phyloP scores from a whole-genome alignment of 2,888 invertebrate species.

The Antheraea yamamai region DNA sequence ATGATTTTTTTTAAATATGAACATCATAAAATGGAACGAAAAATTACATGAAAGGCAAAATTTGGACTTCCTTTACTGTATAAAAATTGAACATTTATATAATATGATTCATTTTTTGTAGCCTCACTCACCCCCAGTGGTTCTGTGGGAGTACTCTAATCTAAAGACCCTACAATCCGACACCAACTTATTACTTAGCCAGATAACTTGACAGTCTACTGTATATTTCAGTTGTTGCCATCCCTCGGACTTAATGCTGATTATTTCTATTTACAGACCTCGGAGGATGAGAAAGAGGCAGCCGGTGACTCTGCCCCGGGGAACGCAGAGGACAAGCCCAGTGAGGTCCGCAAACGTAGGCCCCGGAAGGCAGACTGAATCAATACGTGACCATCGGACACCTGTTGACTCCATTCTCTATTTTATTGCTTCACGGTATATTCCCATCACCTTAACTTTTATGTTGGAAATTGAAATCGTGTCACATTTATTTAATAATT shows the following conservation, averaged over 20 bases:
- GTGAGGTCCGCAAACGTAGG: conserved; percentile 87
- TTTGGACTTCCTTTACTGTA: too few relatives aligned
- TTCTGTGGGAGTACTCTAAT: too few relatives aligned
- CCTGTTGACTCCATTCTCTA: not conserved
- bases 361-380: conserved; percentile 86
- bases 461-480: not conserved
- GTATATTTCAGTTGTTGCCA: too few relatives aligned
- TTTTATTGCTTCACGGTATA: conserved; percentile 1
- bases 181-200: too few relatives aligned
- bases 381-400: not conserved
- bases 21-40: too few relatives aligned
- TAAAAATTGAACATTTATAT: too few relatives aligned
- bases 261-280: conserved; percentile 46
- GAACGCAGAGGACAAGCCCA: conserved; percentile 49
- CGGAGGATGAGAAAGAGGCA: conserved; percentile 58
- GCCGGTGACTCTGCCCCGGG: conserved; percentile 43
- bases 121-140: too few relatives aligned
- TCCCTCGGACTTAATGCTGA: not conserved
- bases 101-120: too few relatives aligned
- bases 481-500: not conserved
- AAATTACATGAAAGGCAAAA: too few relatives aligned
- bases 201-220: too few relatives aligned
- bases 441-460: not conserved
- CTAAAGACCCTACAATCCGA: too few relatives aligned
- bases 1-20: too few relatives aligned